Evolutionary conservation across 2,113 vertebrate species (phyloP), one percentile per base, ranked within the genome.

Genomic region (Periophthalmus modestus): DNA sequence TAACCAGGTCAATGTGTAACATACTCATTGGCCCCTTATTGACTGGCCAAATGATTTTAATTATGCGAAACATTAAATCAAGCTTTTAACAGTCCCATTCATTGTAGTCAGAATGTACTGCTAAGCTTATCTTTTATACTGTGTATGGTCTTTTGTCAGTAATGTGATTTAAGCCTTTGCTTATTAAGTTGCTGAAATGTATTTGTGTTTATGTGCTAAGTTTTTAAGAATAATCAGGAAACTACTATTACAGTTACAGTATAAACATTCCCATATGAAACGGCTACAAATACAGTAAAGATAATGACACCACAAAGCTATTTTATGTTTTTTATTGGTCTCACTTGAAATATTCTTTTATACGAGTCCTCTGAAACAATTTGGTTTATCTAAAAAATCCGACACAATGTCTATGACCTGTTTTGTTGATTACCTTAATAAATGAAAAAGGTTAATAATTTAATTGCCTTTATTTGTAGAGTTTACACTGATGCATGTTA

Each of bases 351-450:
- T 55, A 55, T 55, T 62, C 48, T 66, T 28, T 14, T 73, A 11
- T 72, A 46, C 68, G 57, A 14, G 23, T 24, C 15, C 13, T 58
- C 13, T 14, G 28, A 24, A 28, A 59, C 39, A 78, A 66, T 75
- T 46, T 5, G 66, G 70, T 68, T 66, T 70, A 66, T 61, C 18
- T 28, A 62, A 79, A 28, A 15, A 28, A 28, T 55, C 52, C 15
- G 57, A 55, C n/a, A 16, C 24, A 33, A 66, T 18, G 48, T 47
- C 10, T 77, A 67, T 78, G 72, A n/a, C 33, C 66, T 75, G 77
- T 81, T 88, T 81, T 86, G 76, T 78, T 47, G 76, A 81, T 82
- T 80, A 47, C 46, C 78, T 87, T 74, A 89, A 85, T 88, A 87
- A 92, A 92, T 81, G 79, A 57, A 77, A n/a, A 76, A 72, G 34